These are phyloP conservation scores for Pristionchus exspectatus DNA, from an alignment of 2,888 invertebrate species.

Conservation along the genomic window DNA sequence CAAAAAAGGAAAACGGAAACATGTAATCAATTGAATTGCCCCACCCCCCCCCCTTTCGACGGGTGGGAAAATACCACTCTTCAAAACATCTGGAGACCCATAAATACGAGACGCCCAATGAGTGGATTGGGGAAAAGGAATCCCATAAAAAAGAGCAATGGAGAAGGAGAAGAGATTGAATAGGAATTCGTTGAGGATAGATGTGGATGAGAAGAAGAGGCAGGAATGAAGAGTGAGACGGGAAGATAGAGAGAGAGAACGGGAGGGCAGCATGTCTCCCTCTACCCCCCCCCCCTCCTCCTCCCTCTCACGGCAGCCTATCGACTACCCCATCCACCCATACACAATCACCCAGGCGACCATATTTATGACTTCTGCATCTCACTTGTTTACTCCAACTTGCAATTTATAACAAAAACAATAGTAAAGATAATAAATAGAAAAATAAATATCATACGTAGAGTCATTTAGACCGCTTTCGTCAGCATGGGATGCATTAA, in stretches of 20 bases:
- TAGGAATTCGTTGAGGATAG: neutral
- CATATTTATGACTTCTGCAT: neutral
- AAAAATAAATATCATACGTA: neutral
- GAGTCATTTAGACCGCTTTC: conserved; percentile 35
- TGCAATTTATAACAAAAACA: neutral
- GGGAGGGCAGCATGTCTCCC: conserved; percentile 31
- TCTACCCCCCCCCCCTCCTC: neutral
- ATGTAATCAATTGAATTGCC: neutral
- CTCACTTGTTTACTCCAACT: neutral
- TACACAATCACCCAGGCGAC: conserved; percentile 24
- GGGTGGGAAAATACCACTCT: conserved; percentile 13
- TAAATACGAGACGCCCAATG: neutral
- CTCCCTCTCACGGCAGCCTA: neutral
- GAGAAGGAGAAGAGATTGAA: conserved; percentile 7
- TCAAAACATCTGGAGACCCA: conserved; percentile 42
- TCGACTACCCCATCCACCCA: conserved; percentile 9
- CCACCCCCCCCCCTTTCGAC: neutral
- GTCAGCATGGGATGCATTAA: neutral
- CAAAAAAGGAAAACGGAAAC: neutral
- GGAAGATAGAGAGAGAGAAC: conserved; percentile 45
- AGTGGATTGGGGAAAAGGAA: neutral
- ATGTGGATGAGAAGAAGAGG: conserved; percentile 5
- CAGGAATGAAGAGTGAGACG: conserved; percentile 39
- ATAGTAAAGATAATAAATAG: neutral
- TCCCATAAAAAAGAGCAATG: neutral